Base-by-base conservation (phyloP, 92 coral and sea anemone genomes). In the Micromussa lordhowensis region DNA sequence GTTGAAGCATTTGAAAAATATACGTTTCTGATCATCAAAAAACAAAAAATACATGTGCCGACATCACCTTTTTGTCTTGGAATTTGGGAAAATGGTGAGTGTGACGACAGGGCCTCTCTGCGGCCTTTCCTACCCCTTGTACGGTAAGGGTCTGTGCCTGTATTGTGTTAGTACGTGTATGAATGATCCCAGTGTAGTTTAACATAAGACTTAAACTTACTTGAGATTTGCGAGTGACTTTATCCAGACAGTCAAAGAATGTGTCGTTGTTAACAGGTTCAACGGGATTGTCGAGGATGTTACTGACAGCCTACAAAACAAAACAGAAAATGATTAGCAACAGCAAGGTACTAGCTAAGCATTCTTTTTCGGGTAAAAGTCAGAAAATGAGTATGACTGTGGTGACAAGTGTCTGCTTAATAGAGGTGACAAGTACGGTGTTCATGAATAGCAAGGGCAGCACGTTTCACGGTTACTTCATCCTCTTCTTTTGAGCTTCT, bases 231-330 rank as follows among this genome's bases (percentile, higher is more conserved):
- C 88, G 97, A 76, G 98, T 85, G 14, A 96, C 99, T 32, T 90
- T 85, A 68, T 98, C 98, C 80, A 98, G 88, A 73, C 99, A 98
- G 54, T 98, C 99, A 91, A 98, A 98, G 85, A 96, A 98, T 0
- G 99, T 94, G 85, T 94, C 94, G 22, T 86, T 98, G 83, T 98
- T 98, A 21, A 98, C 98, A 15, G 99, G 99, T 84, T 98, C 99
- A 55, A 96, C 99, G 4, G 99, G 99, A 75, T 96, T 98, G 81
- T 98, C 99, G 38, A 98, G 93, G 3, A 98, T 91, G 83, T 89
- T 96, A 30, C 95, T 94, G 48, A 96, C 98, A 26, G 99, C 99
- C 98, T 98, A 85, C 14, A 77, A 77, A n/a, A 26, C 32, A 86
- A 86, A 77, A 83, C 44, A 54, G 34, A 38, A 31, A 38, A 36